A percentile compares a stretch with the other conserved stretches of the same genome.
Evolutionary conservation across 2,888 invertebrate genomes (phyloP).

Genomic region (Drosophila rellima): DNA sequence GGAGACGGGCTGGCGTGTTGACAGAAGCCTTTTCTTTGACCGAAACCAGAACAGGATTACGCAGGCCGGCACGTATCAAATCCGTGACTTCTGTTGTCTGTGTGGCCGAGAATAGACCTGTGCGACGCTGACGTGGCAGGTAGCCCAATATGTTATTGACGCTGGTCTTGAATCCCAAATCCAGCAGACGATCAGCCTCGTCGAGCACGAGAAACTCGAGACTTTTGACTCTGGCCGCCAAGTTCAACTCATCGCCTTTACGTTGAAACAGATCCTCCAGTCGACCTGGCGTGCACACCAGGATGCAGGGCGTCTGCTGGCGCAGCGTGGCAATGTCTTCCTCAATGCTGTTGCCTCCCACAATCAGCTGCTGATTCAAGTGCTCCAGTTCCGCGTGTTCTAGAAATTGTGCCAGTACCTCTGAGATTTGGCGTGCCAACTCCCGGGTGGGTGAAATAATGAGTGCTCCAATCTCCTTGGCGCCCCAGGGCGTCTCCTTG

Average conservation of each 20-base stretch:
- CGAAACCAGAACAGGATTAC: constrained; percentile 96
- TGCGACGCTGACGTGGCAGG: constrained; percentile 96
- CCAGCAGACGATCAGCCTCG: constrained; percentile 97
- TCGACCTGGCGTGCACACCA: constrained; percentile 98
- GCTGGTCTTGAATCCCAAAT: constrained; percentile 95
- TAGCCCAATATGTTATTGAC: constrained; percentile 92
- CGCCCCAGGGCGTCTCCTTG: constrained; percentile 88
- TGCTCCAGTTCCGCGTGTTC: constrained; percentile 86
- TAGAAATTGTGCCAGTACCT: constrained; percentile 87
- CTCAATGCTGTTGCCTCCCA: constrained; percentile 94
- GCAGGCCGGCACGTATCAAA: constrained; percentile 95
- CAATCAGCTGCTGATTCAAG: constrained; percentile 88
- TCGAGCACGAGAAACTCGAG: constrained; percentile 97
- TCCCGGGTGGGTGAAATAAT: constrained; percentile 98
- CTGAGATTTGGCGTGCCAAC: constrained; percentile 95
- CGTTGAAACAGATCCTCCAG: constrained; percentile 93
- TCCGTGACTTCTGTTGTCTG: constrained; percentile 97
- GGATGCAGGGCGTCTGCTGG: constrained; percentile 91
- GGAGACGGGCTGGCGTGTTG: constrained; percentile 90
- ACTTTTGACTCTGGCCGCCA: constrained; percentile 91
- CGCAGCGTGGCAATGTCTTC: constrained; percentile 90
- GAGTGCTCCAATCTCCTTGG: constrained; percentile 93
- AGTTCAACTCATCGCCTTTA: constrained; percentile 89
- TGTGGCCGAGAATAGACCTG: constrained; percentile 99
- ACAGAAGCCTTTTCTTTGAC: constrained; percentile 94